phyloP scores from a whole-genome alignment of 2,797 vertebrate genomes.

The Pitangus sulphuratus region DNA sequence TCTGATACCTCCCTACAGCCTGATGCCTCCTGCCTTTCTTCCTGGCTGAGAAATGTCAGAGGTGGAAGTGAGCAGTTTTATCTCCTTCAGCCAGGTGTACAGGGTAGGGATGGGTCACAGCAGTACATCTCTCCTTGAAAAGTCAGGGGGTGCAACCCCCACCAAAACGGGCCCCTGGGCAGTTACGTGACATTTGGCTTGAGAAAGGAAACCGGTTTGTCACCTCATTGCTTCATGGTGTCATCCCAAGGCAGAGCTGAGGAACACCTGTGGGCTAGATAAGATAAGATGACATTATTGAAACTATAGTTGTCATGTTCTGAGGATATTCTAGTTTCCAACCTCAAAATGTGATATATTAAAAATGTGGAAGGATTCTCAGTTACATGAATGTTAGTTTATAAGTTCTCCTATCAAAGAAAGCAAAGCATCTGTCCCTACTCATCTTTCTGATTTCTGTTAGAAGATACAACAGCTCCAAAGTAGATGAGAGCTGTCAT shows the following conservation, averaged over 20 bases:
- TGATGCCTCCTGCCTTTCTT: not conserved
- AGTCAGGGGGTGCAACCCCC: not conserved
- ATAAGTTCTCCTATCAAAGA: not conserved
- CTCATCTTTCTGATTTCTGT: not conserved
- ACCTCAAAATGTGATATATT: not conserved
- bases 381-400: not conserved
- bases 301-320: rapidly evolving
- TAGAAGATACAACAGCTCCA: not conserved
- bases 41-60: not conserved
- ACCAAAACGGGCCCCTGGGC: not conserved
- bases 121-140: not conserved
- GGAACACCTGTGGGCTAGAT: not conserved
- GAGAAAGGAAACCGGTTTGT: conserved; percentile 33
- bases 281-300: not conserved
- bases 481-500: not conserved
- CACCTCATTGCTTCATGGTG: not conserved
- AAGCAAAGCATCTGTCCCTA: not conserved
- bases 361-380: not conserved
- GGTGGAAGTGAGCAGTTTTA: not conserved
- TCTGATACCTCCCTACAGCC: not conserved
- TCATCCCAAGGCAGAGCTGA: not conserved
- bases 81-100: not conserved
- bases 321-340: not conserved
- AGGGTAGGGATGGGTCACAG: not conserved
- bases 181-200: not conserved